Evolutionary conservation across 2,888 invertebrate species (phyloP), one percentile per base, ranked within the genome.

Genomic region (Melikaiella ostensackeni): DNA sequence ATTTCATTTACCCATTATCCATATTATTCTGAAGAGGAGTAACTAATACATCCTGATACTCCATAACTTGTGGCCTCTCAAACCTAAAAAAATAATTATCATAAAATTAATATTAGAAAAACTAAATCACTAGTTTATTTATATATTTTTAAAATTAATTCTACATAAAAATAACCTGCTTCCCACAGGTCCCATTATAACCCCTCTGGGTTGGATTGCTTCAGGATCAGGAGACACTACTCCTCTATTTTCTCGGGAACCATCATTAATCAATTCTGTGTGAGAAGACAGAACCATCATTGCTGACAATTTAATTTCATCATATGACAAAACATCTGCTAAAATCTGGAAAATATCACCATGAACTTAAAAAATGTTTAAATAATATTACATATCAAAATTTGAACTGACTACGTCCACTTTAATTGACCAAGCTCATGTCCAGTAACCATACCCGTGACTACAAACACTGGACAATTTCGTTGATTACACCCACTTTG

Each of bases 231-330:
- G 92, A 59, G 88, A 89, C 0, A 92, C 89, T 2, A 92, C 88
- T 0, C 94, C 95, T 82, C 93, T 92, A 24, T 92, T 92, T 62
- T 92, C 90, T 38, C 94, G 91, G 13, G 92, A 88, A 0, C 95
- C 95, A 78, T 94, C 92, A 78, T 95, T 95, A 75, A 94, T 92
- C 82, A 94, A 95, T 82, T 92, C 93, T 0, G 94, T 94, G 75
- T 92, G 92, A 0, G 94, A 94, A n/a, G 94, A 93, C 1, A 94
- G 92, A 38, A 92, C 93, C 73, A 95, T 91, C 90, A 94, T 92
- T 0, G 94, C 92, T 0, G 94, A 93, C 1, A 95, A 82, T 84
- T 94, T 95, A 83, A 95, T 92, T 88, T 95, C 95, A 75, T 95
- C 95, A 83, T 95, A 95, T 74, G 94, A 94, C 33, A 95, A 89